Evolutionary conservation across 1,140 invertebrate genomes (phyloP), one percentile per base, ranked within the genome.

Genomic region (Magallana ariakensis): DNA sequence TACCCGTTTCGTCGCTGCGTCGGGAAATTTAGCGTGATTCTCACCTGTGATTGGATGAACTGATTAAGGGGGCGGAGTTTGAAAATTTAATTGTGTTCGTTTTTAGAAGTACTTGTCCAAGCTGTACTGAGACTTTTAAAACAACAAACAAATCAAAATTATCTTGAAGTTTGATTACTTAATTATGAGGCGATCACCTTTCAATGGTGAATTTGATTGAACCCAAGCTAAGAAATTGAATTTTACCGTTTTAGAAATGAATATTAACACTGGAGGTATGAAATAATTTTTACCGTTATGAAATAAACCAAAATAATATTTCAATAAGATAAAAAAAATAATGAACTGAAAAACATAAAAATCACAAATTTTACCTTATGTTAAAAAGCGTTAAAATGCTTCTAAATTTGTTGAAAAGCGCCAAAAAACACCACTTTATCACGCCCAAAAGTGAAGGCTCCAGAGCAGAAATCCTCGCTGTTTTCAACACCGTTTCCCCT

Each of bases 151-250:
- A 33, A 26, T 75, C 66, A 75, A 33, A 75, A 75, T 13, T 33
- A 46, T 46, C 33, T 46, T 46, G 33, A 46, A 46, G 33, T 26
- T 70, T 75, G 66, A 75, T 75, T 26, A 75, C 66, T 75, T 75
- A 75, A 75, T 75, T 75, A 75, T 75, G 66, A 75, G 66, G 33
- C 22, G 66, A 75, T 75, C 66, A 75, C 7, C 62, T 75, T 75
- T 75, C 66, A 75, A 75, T 22, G 8, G 66, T 26, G 66, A 26
- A 11, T 75, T 75, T 75, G 66, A 75, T 75, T 75, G 33, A 13
- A 26, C 66, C 66, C 66, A 75, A 75, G 66, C 66, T 75, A 75
- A 9, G 66, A 75, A 75, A 75, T 26, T 22, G 9, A 26, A 11
- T 75, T 75, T 33, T 75, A 26, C 66, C 66, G 22, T 33, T 26